Conservation (phyloP, 2,113 vertebrate genomes). For the Ascaphus truei region DNA sequence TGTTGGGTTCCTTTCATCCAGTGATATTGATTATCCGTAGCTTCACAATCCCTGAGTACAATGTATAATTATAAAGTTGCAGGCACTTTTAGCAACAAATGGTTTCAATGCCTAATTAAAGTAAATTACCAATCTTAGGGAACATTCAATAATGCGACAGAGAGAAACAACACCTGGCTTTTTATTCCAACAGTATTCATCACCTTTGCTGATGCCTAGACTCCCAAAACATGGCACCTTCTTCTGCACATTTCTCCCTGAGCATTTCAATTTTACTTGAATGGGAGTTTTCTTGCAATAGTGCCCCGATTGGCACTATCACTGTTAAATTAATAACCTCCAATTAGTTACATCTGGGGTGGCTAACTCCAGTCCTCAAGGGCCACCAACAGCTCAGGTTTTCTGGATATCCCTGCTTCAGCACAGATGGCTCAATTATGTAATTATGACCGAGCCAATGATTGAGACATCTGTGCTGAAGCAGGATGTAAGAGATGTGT, state of each 20-base stretch:
- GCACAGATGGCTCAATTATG: too few species aligned
- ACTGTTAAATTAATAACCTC: too few species aligned
- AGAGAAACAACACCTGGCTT: not conserved
- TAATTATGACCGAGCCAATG: too few species aligned
- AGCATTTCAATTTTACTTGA: too few species aligned
- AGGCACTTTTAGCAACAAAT: not conserved
- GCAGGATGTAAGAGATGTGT: too few species aligned
- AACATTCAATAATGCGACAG: not conserved
- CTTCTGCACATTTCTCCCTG: not conserved
- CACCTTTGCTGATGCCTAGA: constrained; percentile 7
- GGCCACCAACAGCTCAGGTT: too few species aligned
- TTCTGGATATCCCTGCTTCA: too few species aligned
- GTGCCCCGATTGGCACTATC: too few species aligned
- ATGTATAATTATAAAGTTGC: not conserved
- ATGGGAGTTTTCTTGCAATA: too few species aligned
- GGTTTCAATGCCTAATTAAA: constrained; percentile 1
- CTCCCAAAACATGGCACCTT: not conserved
- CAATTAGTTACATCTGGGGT: too few species aligned
- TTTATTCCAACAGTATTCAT: not conserved
- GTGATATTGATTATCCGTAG: constrained; percentile 12
- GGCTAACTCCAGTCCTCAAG: too few species aligned
- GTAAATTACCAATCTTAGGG: not conserved
- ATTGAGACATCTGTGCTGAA: too few species aligned
- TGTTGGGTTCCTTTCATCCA: not conserved
- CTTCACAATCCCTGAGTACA: not conserved